Percentiles rank a stretch among this genome's conserved stretches.
These are phyloP conservation scores for Macroramphosus scolopax DNA, from an alignment of 2,797 vertebrate species.

Conservation along the genomic window DNA sequence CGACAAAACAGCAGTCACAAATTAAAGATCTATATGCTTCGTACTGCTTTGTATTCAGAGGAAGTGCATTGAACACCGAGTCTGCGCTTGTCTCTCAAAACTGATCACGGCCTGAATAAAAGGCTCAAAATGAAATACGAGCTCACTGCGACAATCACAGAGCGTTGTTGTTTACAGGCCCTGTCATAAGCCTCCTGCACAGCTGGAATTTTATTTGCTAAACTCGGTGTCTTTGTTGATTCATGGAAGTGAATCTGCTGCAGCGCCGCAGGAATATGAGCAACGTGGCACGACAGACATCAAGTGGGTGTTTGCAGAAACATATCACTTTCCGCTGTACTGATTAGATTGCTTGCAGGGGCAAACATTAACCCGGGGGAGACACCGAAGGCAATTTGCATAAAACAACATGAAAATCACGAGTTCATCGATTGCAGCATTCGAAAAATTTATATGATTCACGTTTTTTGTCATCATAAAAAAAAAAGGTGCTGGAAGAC, in stretches of 20 bases:
- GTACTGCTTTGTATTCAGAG: too few species aligned
- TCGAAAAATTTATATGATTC: conserved; percentile 27
- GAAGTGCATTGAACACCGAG: too few species aligned
- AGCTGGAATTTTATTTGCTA: conserved; percentile 13
- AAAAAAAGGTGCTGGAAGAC: conserved; percentile 7
- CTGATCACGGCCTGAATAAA: too few species aligned
- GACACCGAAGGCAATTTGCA: conserved; percentile 13
- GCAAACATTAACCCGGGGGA: conserved; percentile 35
- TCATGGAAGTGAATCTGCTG: conserved; percentile 34
- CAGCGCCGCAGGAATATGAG: conserved; percentile 57
- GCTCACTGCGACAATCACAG: too few species aligned
- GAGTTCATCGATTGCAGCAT: conserved; percentile 1
- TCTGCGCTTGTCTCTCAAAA: too few species aligned
- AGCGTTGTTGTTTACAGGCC: too few species aligned
- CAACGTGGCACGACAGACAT: too few species aligned
- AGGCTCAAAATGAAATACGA: too few species aligned
- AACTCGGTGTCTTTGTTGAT: conserved; percentile 19
- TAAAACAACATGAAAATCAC: conserved; percentile 9
- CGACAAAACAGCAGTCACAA: conserved; percentile 3
- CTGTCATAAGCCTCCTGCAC: neutral
- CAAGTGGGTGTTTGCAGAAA: conserved; percentile 67
- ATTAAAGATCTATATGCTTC: too few species aligned
- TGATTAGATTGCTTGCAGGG: conserved; percentile 50
- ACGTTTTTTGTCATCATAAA: conserved; percentile 11
- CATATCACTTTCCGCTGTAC: conserved; percentile 58